Evolutionary conservation across 2,113 vertebrate genomes (phyloP), one percentile per base, ranked within the genome.

Genomic region (Eurystomus gularis): DNA sequence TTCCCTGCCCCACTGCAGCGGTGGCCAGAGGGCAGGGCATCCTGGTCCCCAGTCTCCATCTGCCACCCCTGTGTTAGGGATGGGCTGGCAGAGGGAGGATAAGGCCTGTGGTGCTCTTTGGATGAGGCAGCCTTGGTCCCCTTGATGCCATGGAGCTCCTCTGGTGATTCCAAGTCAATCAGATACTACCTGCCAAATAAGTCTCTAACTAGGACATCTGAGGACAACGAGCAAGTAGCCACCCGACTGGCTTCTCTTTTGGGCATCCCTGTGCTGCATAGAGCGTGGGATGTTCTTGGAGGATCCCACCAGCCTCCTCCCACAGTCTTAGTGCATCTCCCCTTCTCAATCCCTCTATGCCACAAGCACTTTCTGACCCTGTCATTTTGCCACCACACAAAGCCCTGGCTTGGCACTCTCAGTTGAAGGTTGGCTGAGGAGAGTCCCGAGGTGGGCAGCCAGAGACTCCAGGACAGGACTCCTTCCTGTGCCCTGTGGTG

Each of bases 41-140:
- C 78, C 72, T 6, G 1, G 72, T 81, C 25, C 2, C 11, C 71
- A 83, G 51, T 17, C 33, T 33, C n/a, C 29, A 64, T 33, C 35
- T 13, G 6, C 10, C 39, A 39, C 7, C 29, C 24, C 18, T 35
- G 13, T 3, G 1, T 9, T 4, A 1, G 17, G 10, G 5, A 25
- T 12, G 5, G 29, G 25, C n/a, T 68, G 46, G 37, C 2, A 3
- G 25, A 78, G 21, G 44, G 70, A 71, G 39, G 24, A 42, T 1
- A 2, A 72, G 11, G 17, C 26, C 37, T 1, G 0, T 7, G 31
- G n/a, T 1, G 2, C 0, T 0, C 57, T 58, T 20, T 65, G 42
- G 39, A 13, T 28, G 48, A 78, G 20, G 55, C 40, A 62, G 51
- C 20, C 35, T 64, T 2, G 0, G 21, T 60, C 7, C 33, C 51